A percentile compares a stretch with the other conserved stretches of the same genome.
phyloP scores from a whole-genome alignment of 92 coral and sea anemone genomes.

The Palythoa caribaeorum region DNA sequence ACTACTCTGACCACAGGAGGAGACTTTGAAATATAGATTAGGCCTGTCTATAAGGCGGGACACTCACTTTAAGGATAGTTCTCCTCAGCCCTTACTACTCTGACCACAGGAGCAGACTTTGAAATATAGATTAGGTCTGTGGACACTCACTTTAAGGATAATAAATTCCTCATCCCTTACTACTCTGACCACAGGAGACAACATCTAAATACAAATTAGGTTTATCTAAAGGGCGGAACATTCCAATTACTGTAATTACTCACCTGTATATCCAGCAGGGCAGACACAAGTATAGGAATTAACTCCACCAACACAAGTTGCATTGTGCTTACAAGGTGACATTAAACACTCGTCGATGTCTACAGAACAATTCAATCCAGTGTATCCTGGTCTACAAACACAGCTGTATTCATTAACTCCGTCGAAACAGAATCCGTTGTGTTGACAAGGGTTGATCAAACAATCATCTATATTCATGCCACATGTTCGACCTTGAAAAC shows the following conservation, averaged over 20 bases:
- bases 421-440: conserved; percentile 80
- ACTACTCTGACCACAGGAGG: too few relatives aligned
- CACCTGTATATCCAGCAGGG: conserved; percentile 75
- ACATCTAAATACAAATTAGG: too few relatives aligned
- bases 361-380: conserved; percentile 80
- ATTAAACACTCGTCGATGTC: conserved; percentile 73
- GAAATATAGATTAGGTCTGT: too few relatives aligned
- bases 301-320: conserved; percentile 73
- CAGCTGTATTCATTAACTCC: conserved; percentile 67
- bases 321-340: conserved; percentile 69
- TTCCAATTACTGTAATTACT: neutral
- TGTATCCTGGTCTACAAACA: conserved; percentile 73
- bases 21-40: too few relatives aligned
- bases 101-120: too few relatives aligned
- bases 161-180: too few relatives aligned
- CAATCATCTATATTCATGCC: conserved; percentile 84
- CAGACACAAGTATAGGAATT: conserved; percentile 71
- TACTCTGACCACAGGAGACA: too few relatives aligned
- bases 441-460: conserved; percentile 68
- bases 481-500: conserved; percentile 83
- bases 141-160: too few relatives aligned
- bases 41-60: too few relatives aligned
- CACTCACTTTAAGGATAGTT: too few relatives aligned
- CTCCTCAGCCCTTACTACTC: too few relatives aligned
- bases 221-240: neutral